Evolutionary conservation across 1,140 invertebrate genomes (phyloP).

Genomic region (Cryptotermes secundus): DNA sequence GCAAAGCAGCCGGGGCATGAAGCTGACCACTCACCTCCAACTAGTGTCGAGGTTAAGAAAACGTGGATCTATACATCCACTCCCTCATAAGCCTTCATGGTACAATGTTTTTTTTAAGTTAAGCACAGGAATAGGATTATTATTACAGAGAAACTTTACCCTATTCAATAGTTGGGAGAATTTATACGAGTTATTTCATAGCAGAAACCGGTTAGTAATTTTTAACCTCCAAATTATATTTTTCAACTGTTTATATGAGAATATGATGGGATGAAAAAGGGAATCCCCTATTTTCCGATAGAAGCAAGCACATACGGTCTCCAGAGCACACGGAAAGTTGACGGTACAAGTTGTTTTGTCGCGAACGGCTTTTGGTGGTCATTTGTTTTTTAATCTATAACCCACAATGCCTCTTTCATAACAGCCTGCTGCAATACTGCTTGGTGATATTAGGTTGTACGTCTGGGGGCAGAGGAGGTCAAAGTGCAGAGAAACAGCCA

Average conservation of each 20-base stretch:
- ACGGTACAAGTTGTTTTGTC: background rate
- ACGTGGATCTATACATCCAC: too few relatives aligned
- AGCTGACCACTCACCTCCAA: too few relatives aligned
- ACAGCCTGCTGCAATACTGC: background rate
- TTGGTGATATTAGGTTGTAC: background rate
- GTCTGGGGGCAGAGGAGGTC: background rate
- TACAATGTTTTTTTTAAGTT: too few relatives aligned
- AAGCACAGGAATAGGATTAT: too few relatives aligned
- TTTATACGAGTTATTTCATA: too few relatives aligned
- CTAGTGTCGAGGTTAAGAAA: too few relatives aligned
- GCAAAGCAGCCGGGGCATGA: too few relatives aligned
- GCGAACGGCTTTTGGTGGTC: background rate
- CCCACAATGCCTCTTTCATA: background rate
- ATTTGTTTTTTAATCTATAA: background rate
- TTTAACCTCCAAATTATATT: background rate
- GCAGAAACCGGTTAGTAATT: background rate
- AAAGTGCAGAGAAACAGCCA: background rate
- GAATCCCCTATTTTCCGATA: background rate
- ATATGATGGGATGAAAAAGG: background rate
- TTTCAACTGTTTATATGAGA: background rate
- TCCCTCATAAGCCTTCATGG: too few relatives aligned
- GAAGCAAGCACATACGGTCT: background rate
- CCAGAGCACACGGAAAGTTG: background rate
- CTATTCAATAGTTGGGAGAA: too few relatives aligned
- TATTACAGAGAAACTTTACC: too few relatives aligned